Evolutionary conservation across 2,888 invertebrate species (phyloP).

Genomic region (Mystacides longicornis): DNA sequence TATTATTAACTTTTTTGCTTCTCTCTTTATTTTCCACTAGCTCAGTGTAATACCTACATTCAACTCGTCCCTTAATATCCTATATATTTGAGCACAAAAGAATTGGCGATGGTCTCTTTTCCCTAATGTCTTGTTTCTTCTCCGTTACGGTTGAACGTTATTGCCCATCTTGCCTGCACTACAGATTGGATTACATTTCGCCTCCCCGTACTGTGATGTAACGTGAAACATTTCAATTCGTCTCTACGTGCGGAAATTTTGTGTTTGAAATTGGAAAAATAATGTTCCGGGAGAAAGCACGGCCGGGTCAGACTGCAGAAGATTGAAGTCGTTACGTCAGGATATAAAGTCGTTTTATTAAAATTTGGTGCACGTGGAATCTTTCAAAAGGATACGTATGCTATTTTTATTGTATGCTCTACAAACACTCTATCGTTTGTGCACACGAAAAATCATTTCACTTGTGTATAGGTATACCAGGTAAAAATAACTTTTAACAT

Average conservation of each 20-base stretch:
- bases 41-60: too few relatives aligned
- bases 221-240: neutral
- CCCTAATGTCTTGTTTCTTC: neutral
- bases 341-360: too few relatives aligned
- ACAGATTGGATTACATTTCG: neutral
- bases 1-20: too few relatives aligned
- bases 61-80: too few relatives aligned
- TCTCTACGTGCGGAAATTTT: neutral
- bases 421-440: too few relatives aligned
- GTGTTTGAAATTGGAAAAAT: neutral
- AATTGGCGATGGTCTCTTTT: neutral
- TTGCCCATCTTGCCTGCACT: neutral
- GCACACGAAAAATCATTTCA: too few relatives aligned
- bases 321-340: neutral
- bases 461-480: too few relatives aligned
- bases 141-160: neutral
- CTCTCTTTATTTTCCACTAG: too few relatives aligned
- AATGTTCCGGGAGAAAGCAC: neutral
- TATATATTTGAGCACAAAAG: neutral
- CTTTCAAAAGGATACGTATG: too few relatives aligned
- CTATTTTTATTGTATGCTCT: too few relatives aligned
- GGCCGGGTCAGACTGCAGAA: neutral
- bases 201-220: neutral
- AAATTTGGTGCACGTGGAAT: too few relatives aligned
- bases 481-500: too few relatives aligned